Base-by-base conservation (phyloP, 2,113 vertebrate genomes). In the Labrus mixtus region DNA sequence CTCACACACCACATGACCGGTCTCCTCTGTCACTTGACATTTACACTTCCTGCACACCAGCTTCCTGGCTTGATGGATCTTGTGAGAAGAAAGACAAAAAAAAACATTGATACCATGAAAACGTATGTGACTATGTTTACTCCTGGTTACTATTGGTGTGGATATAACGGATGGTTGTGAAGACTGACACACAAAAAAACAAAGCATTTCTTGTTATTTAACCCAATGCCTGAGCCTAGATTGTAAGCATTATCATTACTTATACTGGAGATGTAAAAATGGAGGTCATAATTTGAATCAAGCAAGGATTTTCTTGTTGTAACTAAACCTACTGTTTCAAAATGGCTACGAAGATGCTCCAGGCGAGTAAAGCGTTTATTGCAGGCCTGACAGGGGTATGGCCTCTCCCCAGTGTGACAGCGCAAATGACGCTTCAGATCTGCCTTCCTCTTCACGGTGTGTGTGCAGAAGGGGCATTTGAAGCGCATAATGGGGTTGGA, bases 41-140 rank as follows among this genome's bases (percentile, higher is more conserved):
- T 98, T 99, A 75, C 98, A 99, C 76, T 97, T 97, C 79, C 97
- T 95, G 95, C 98, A 99, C 86, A 98, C 97, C 51, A 98, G 95
- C 75, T 99, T 99, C 81, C 96, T 96, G 2, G 98, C 97, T 91
- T 98, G 97, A 76, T 99, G 98, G 77, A 99, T 99, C 98, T 99
- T 92, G 53, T 61, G 10, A 33, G 3, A 64, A 22, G 6, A 43
- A 13, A 57, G 20, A 53, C 36, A 58, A 50, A 10, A 62, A 10
- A 65, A 43, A 4, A 13, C 45, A 9, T 0, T 5, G 11, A 20
- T 16, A 33, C 25, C 0, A 33, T 12, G 65, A 50, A 50, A 0
- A 8, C 8, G 58, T 58, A 46, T n/a, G 25, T 48, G 6, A 33
- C 6, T 33, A 33, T 33, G 29, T 33, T 33, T 33, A 33, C 29